phyloP scores from a whole-genome alignment of 2,888 invertebrate species.

The Hylaea fasciaria region DNA sequence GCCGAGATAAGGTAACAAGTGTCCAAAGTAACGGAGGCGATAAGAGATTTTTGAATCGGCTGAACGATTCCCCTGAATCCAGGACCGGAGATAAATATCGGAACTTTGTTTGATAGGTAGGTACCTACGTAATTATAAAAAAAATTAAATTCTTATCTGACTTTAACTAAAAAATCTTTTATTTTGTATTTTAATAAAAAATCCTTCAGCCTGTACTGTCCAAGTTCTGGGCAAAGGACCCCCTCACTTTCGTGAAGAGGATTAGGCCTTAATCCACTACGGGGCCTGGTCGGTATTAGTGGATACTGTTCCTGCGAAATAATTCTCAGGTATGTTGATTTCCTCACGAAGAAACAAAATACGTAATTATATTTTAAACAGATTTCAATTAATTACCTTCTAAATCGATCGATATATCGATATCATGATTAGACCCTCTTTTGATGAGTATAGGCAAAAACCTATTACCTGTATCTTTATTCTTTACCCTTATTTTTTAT shows the following conservation, averaged over 20 bases:
- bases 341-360: no score
- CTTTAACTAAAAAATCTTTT: background rate
- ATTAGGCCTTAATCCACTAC: no score
- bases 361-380: no score
- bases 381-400: no score
- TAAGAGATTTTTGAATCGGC: conserved; percentile 30
- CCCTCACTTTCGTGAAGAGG: no score
- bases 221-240: no score
- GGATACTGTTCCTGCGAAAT: no score
- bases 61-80: conserved; percentile 30
- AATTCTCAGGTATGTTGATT: no score
- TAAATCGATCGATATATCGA: conserved; percentile 2
- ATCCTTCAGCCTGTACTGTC: no score
- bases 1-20: conserved; percentile 34
- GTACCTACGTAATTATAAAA: conserved; percentile 24
- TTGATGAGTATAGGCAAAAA: conserved; percentile 6
- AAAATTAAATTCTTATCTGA: conserved; percentile 9
- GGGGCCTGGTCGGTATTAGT: no score
- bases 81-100: conserved; percentile 22
- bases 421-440: background rate
- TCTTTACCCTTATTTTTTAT: conserved; percentile 6
- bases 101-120: conserved; percentile 25
- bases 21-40: conserved; percentile 23
- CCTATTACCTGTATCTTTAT: conserved; percentile 7
- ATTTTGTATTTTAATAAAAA: no score